Base-by-base conservation (phyloP, 2,797 vertebrate genomes). In the Naso thynnoides region DNA sequence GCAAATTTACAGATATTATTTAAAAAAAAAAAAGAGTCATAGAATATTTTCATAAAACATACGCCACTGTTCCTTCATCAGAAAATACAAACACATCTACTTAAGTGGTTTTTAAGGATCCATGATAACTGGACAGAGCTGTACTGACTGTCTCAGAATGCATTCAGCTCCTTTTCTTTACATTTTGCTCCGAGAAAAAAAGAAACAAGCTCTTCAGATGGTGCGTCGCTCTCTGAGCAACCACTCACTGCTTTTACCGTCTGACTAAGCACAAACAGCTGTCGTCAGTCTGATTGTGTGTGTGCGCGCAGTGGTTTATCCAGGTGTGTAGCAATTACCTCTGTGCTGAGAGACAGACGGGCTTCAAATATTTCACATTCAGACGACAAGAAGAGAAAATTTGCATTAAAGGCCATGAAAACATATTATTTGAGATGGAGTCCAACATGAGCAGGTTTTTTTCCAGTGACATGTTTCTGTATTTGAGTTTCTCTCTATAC, bases 21-120 rank as follows among this genome's bases (percentile, higher is more conserved):
- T n/a, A n/a, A n/a, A n/a, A n/a, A n/a, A n/a, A n/a, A 77, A 63
- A 68, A 78, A 73, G 75, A 63, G 26, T 13, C 0, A n/a, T 16
- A 62, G 16, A 73, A 79, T 65, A 70, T 81, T 60, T 70, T 44
- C 26, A 78, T 53, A 42, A 78, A 78, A 82, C 71, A n/a, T 79
- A 82, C 75, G 82, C 10, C 15, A 21, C 9, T 26, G 49, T 57
- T 80, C 72, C 82, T 79, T 89, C 78, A 80, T 70, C 33, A 52
- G 44, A 70, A 50, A 63, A 79, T 11, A 77, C 36, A 79, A 76
- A 27, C 75, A 62, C 61, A 72, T 70, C 23, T 26, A 47, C 48
- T 48, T 31, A 3, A 79, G 71, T 84, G 81, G 61, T 81, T 74
- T 64, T 24, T 56, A 62, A 70, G 45, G 31, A 29, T 18, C 11